phyloP scores from a whole-genome alignment of 1,140 invertebrate genomes.

The Trigoniulus corallinus region DNA sequence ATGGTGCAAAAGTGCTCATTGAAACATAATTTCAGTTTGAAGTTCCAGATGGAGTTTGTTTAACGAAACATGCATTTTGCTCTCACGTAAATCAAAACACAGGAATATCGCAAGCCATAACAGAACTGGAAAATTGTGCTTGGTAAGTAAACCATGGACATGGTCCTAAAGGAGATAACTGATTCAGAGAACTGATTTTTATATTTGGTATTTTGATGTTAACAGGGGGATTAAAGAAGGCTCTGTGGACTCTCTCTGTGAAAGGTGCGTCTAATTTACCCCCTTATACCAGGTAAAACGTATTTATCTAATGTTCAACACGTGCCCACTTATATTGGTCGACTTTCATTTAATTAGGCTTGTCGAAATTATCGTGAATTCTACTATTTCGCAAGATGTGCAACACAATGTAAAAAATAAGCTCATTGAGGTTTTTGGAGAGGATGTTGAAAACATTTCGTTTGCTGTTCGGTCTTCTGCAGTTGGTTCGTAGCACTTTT shows the following conservation, averaged over 20 bases:
- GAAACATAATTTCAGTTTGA: neutral
- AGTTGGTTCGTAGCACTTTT: neutral
- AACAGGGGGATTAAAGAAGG: neutral
- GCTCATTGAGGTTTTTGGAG: neutral
- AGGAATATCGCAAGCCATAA: neutral
- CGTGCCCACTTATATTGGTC: neutral
- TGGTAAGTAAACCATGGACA: neutral
- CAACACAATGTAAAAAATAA: neutral
- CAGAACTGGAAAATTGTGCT: neutral
- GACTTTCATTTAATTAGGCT: neutral
- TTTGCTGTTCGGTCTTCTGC: neutral
- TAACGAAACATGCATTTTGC: neutral
- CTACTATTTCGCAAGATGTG: neutral
- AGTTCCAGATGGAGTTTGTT: neutral
- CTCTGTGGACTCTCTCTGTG: neutral
- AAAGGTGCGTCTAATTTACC: too few species aligned
- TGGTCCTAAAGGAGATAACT: neutral
- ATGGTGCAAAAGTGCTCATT: too few species aligned
- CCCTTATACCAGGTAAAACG: too few species aligned
- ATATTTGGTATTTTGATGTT: neutral
- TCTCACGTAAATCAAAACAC: neutral
- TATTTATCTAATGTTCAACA: neutral
- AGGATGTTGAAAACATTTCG: neutral
- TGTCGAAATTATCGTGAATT: neutral
- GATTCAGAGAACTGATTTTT: neutral